phyloP scores from a whole-genome alignment of 2,888 invertebrate species.

The Eulithis prunata region DNA sequence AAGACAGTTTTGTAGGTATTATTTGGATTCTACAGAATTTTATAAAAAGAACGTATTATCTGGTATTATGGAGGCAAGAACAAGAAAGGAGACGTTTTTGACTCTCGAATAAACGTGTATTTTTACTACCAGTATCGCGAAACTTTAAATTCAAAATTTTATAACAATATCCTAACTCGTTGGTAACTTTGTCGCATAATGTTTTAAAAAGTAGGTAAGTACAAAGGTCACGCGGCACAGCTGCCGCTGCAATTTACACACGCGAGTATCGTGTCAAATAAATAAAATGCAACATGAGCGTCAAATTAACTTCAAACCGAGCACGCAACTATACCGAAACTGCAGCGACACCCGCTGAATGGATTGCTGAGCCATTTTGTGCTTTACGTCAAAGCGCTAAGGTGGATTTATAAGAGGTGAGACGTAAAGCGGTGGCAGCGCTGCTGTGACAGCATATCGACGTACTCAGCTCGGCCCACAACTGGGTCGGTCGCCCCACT shows the following conservation, averaged over 20 bases:
- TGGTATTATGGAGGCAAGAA: no score
- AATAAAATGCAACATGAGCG: slow-evolving; percentile 65
- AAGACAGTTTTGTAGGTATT: background rate
- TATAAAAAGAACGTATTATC: background rate
- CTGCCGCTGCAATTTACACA: slow-evolving; percentile 59
- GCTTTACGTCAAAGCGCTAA: slow-evolving; percentile 48
- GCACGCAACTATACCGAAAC: slow-evolving; percentile 57
- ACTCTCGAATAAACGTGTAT: no score
- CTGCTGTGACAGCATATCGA: slow-evolving; percentile 67
- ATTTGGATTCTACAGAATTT: background rate
- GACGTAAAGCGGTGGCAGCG: slow-evolving; percentile 42
- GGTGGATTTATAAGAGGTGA: slow-evolving; percentile 43
- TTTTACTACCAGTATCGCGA: background rate
- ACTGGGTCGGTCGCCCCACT: slow-evolving; percentile 73
- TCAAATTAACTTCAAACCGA: slow-evolving; percentile 59
- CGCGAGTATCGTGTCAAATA: slow-evolving; percentile 56
- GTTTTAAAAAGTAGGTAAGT: slow-evolving; percentile 40
- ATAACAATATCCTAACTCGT: background rate
- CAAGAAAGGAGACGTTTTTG: no score
- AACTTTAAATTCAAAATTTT: background rate
- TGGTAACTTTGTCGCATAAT: slow-evolving; percentile 20
- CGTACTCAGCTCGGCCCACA: slow-evolving; percentile 53
- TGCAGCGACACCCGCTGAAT: slow-evolving; percentile 39
- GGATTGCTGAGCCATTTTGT: slow-evolving; percentile 47
- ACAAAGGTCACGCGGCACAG: slow-evolving; percentile 50